Base-by-base conservation (phyloP, 92 coral and sea anemone genomes). In the Palythoa grandiflora region DNA sequence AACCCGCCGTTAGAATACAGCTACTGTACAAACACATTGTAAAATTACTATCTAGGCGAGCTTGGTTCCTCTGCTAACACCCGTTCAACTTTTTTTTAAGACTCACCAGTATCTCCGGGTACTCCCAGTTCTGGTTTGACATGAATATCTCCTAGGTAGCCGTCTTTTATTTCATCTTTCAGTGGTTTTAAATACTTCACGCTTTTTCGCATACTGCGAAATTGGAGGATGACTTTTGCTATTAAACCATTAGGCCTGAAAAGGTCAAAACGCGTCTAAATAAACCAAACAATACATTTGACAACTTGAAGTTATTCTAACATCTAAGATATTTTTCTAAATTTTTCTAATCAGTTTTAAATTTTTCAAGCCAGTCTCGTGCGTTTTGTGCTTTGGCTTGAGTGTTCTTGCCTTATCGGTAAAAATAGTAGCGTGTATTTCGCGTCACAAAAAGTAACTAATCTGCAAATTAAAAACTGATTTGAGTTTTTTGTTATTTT, bases 111-210 rank as follows among this genome's bases (percentile, higher is more conserved):
- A 1, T 11, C 50, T 77, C 9, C 6, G 61, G 50, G 2, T 5
- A 11, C 83, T 54, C n/a, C 40, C 48, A 77, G 68, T 12, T 77
- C 48, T 11, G 83, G 66, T 54, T 77, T 50, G 36, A 77, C 83
- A 2, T 53, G 68, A 28, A 77, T 53, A 37, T 21, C 54, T 9
- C 83, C 83, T 1, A 77, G 83, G n/a, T 77, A 77, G 28, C 83
- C 83, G 59, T 77, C 83, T 35, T 77, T 77, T 21, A 77, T 77
- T 59, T 77, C 83, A 14, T 55, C 63, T 54, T 13, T 3, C 40
- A 77, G 83, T 52, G 83, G 66, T 55, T 35, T 6, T 10, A 77
- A 37, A 54, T 53, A 16, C 2, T 14, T 76, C 50, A 2, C 39
- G 20, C 28, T 1, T 10, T 38, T 77, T 38, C 7, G 47, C n/a